These are phyloP conservation scores for Xenopus laevis DNA, from an alignment of 2,113 vertebrate genomes.

Conservation along the genomic window DNA sequence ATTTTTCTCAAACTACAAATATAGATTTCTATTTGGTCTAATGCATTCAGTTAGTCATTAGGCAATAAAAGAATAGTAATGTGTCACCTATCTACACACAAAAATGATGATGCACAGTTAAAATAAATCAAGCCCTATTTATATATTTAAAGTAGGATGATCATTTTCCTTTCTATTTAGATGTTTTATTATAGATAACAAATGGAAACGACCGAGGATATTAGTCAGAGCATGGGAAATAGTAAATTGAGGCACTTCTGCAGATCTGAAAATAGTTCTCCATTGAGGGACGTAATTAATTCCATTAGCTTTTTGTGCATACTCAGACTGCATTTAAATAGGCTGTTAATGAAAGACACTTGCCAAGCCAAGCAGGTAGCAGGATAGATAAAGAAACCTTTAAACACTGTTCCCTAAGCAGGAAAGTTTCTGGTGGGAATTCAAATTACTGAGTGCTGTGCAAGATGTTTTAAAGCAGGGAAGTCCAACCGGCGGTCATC, in stretches of 20 bases:
- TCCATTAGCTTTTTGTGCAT: slow-evolving; percentile 31
- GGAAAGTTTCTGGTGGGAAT: slow-evolving; percentile 37
- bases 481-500: too few relatives aligned
- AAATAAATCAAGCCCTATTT: too few relatives aligned
- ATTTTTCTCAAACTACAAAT: too few relatives aligned
- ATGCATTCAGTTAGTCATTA: too few relatives aligned
- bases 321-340: slow-evolving; percentile 37
- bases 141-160: too few relatives aligned
- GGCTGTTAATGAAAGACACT: slow-evolving; percentile 42
- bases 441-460: slow-evolving; percentile 26
- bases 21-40: too few relatives aligned
- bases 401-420: slow-evolving; percentile 25
- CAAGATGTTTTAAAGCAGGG: background rate
- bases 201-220: background rate
- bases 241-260: slow-evolving; percentile 17
- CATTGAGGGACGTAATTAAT: slow-evolving; percentile 31
- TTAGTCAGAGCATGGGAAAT: background rate
- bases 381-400: slow-evolving; percentile 38
- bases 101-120: too few relatives aligned
- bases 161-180: too few relatives aligned
- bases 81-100: too few relatives aligned
- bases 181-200: background rate
- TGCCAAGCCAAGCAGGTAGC: slow-evolving; percentile 26
- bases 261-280: slow-evolving; percentile 18
- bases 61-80: too few relatives aligned